A percentile compares a stretch with the other conserved stretches of the same genome.
phyloP scores from a whole-genome alignment of 2,888 invertebrate genomes.

The Mesopsocus fuscifrons region DNA sequence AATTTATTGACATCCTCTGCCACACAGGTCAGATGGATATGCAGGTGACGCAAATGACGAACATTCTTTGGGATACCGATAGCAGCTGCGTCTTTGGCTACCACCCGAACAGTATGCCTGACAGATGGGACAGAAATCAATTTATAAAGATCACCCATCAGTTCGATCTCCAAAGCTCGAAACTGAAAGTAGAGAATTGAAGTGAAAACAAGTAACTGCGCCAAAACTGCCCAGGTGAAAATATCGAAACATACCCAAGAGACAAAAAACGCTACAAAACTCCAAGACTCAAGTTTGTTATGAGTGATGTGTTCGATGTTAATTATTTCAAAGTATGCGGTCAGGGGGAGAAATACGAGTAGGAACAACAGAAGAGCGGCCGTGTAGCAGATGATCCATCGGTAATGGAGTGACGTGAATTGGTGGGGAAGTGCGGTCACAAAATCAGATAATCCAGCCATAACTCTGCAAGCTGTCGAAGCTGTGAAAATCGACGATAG shows the following conservation, averaged over 20 bases:
- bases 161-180: too few species aligned
- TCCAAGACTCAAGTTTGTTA: background rate
- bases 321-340: background rate
- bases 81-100: too few species aligned
- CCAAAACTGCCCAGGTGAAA: background rate
- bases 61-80: too few species aligned
- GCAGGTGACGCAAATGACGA: background rate
- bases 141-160: too few species aligned
- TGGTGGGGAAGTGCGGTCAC: background rate
- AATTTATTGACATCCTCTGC: background rate
- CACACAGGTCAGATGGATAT: conserved; percentile 1
- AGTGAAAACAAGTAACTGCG: too few species aligned
- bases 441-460: background rate
- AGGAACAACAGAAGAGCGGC: background rate
- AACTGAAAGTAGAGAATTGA: too few species aligned
- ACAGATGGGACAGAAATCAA: too few species aligned
- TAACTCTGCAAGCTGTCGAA: too few species aligned
- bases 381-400: background rate
- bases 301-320: background rate
- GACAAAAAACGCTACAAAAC: background rate
- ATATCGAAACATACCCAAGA: conserved; percentile 1
- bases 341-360: background rate
- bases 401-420: background rate
- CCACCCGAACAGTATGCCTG: too few species aligned
- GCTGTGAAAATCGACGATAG: too few species aligned